These are phyloP conservation scores for Herpetotheres cachinnans DNA, from an alignment of 2,113 vertebrate species.

Conservation along the genomic window DNA sequence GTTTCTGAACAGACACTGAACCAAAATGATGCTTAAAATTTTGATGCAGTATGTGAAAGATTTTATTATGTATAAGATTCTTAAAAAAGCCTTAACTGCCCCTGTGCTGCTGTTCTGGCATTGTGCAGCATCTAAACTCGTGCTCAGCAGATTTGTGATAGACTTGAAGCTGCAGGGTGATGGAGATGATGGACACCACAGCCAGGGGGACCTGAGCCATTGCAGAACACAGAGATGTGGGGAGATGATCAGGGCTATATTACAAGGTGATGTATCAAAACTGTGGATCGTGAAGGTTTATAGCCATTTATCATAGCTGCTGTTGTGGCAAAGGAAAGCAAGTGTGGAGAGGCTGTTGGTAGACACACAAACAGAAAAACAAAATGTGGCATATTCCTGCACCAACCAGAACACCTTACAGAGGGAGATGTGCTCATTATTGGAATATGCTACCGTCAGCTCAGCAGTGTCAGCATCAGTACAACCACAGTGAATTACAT, in stretches of 20 bases:
- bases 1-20: neutral
- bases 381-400: neutral
- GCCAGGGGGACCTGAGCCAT: neutral
- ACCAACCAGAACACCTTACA: neutral
- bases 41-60: neutral
- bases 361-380: neutral
- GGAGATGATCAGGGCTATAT: neutral
- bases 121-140: neutral
- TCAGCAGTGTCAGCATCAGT: neutral
- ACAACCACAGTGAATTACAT: neutral
- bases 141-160: neutral
- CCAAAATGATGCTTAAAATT: neutral
- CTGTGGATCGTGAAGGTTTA: neutral
- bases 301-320: neutral
- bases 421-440: neutral
- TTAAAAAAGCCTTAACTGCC: neutral
- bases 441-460: neutral
- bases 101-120: neutral
- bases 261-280: neutral
- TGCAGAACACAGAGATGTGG: neutral
- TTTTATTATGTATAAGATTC: fast-evolving
- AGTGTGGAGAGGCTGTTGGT: neutral
- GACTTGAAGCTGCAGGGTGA: neutral
- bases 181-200: neutral
- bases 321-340: neutral